A percentile compares a stretch with the other conserved stretches of the same genome.
phyloP scores from a whole-genome alignment of 2,113 vertebrate genomes.

The Pteropus alecto region DNA sequence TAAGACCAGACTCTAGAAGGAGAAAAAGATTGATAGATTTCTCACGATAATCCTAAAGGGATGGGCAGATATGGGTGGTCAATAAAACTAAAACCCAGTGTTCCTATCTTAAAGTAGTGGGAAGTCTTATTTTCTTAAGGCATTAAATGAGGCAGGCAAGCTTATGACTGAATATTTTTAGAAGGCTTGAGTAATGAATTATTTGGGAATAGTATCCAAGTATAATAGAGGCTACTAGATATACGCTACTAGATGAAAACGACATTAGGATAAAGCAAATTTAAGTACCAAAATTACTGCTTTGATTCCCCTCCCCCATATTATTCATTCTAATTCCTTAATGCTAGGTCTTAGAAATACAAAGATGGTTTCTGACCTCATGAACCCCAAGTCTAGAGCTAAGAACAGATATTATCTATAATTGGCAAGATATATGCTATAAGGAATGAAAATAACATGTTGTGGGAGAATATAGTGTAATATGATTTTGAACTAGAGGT shows the following conservation, averaged over 20 bases:
- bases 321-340: slow-evolving; percentile 27
- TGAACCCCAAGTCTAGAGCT: background rate
- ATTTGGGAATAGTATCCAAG: background rate
- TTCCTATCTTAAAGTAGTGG: background rate
- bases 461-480: background rate
- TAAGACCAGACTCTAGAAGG: background rate
- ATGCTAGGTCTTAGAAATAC: background rate
- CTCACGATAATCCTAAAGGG: background rate
- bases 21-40: background rate
- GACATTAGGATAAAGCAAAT: background rate
- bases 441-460: background rate
- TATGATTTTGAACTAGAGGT: background rate
- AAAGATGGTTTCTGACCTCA: slow-evolving; percentile 17
- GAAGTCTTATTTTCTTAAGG: background rate
- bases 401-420: slow-evolving; percentile 11
- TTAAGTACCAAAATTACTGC: background rate
- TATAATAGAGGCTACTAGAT: background rate
- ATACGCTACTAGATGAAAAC: slow-evolving; percentile 6
- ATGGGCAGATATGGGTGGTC: background rate
- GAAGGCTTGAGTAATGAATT: background rate
- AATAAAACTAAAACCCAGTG: slow-evolving; percentile 8
- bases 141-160: background rate
- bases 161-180: background rate
- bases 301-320: background rate
- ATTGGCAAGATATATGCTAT: background rate